Evolutionary conservation across 2,113 vertebrate genomes (phyloP).

Genomic region (Taurulus bubalis): DNA sequence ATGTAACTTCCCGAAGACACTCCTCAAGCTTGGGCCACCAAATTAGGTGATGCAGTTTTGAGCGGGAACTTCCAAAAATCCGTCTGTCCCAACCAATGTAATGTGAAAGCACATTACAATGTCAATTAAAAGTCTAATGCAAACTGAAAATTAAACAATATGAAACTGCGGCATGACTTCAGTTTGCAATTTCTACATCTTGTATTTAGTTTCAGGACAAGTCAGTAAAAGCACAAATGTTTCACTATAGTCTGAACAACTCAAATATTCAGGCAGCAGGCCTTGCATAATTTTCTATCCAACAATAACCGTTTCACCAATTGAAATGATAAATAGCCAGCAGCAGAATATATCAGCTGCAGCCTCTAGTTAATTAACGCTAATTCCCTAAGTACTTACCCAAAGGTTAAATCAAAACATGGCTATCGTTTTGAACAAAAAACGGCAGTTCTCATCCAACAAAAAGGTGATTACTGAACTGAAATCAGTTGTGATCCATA

Average conservation of each 20-base stretch:
- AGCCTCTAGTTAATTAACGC: constrained; percentile 9
- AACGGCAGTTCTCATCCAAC: constrained; percentile 6
- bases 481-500: background rate
- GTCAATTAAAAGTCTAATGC: background rate
- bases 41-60: background rate
- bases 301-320: background rate
- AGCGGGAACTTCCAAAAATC: background rate
- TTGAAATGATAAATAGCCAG: constrained; percentile 26
- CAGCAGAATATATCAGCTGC: constrained; percentile 43
- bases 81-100: background rate
- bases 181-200: background rate
- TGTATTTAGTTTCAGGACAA: background rate
- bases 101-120: background rate
- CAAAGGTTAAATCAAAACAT: constrained; percentile 13
- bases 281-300: background rate
- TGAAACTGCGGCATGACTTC: background rate
- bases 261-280: constrained; percentile 1
- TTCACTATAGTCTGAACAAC: background rate
- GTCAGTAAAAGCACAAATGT: background rate
- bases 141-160: background rate
- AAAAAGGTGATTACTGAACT: background rate
- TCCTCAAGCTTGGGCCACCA: background rate
- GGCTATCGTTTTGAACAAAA: constrained; percentile 8
- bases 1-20: background rate
- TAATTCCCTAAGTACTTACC: constrained; percentile 25